These are phyloP conservation scores for Polia nebulosa DNA, from an alignment of 2,888 invertebrate species.

Conservation along the genomic window DNA sequence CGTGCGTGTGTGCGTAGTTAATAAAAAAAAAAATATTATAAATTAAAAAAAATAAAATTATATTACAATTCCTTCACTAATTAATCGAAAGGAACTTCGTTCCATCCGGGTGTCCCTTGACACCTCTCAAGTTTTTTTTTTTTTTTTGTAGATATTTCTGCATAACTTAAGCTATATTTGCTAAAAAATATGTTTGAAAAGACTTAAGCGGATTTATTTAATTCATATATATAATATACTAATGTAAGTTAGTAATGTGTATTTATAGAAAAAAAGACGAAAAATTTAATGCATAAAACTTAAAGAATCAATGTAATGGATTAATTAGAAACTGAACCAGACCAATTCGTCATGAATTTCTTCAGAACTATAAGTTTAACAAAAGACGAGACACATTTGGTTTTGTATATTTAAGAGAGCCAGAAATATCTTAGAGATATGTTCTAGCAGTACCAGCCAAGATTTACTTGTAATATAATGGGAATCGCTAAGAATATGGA, in stretches of 20 bases:
- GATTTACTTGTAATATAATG: constrained; percentile 56
- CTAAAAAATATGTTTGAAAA: too few relatives aligned
- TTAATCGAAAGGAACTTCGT: too few relatives aligned
- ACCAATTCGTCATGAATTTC: background rate
- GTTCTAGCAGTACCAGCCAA: constrained; percentile 32
- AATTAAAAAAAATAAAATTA: too few relatives aligned
- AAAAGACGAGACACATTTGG: constrained; percentile 35
- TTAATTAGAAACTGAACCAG: background rate
- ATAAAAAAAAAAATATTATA: too few relatives aligned
- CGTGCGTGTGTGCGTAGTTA: too few relatives aligned
- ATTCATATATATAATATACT: too few relatives aligned
- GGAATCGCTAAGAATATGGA: constrained; percentile 56
- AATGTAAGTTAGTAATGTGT: background rate
- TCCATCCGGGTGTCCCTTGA: too few relatives aligned
- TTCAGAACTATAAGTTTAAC: background rate
- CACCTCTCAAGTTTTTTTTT: too few relatives aligned
- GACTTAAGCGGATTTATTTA: too few relatives aligned
- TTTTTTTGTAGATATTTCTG: background rate
- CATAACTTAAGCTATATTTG: background rate
- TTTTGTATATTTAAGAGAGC: constrained; percentile 46
- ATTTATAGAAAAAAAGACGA: background rate
- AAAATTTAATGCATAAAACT: too few relatives aligned
- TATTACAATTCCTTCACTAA: too few relatives aligned
- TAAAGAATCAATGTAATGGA: background rate
- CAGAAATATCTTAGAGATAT: constrained; percentile 41